Evolutionary conservation across 2,888 invertebrate genomes (phyloP), one percentile per base, ranked within the genome.

Genomic region (Synergus umbraculus): DNA sequence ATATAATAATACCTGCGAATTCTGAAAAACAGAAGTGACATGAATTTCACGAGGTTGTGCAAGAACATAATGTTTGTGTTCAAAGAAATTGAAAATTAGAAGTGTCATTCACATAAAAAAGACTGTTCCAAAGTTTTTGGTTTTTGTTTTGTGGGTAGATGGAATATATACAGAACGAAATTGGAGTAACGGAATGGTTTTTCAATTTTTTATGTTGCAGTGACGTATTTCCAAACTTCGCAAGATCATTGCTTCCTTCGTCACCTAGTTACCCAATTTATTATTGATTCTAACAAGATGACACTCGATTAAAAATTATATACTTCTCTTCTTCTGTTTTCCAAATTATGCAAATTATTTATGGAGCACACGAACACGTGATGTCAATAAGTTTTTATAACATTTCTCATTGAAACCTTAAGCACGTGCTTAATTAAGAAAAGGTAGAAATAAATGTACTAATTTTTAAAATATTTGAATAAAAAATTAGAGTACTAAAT

Each of bases 241-340:
- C 4, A 41, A 54, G n/a, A 54, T 73, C 73, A 58, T 37, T 73
- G 73, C 54, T 54, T 49, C 7, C 15, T 49, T 58, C 54, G 54
- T 73, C 37, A 73, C 73, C 73, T 73, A 58, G 73, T 54, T 73
- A 73, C 73, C 73, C n/a, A 41, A 54, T 9, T 54, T 0, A 41
- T 49, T 54, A 37, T 73, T 73, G n/a, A 73, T 37, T 54, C 37
- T 5, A 54, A 49, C 18, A 13, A 67, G 13, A 67, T 67, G 69
- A 29, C 49, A 49, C 49, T 73, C 29, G 49, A 73, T 73, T 46
- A 8, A 73, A 49, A 22, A 22, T 22, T 22, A 22, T 22, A 22
- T 22, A 22, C 22, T 22, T 22, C 22, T 22, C 22, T 22, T 22
- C 22, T 22, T 22, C 22, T 29, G 63, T 63, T 22, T 13, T 63